Evolutionary conservation across 2,113 vertebrate genomes (phyloP).

Genomic region (Naja naja): DNA sequence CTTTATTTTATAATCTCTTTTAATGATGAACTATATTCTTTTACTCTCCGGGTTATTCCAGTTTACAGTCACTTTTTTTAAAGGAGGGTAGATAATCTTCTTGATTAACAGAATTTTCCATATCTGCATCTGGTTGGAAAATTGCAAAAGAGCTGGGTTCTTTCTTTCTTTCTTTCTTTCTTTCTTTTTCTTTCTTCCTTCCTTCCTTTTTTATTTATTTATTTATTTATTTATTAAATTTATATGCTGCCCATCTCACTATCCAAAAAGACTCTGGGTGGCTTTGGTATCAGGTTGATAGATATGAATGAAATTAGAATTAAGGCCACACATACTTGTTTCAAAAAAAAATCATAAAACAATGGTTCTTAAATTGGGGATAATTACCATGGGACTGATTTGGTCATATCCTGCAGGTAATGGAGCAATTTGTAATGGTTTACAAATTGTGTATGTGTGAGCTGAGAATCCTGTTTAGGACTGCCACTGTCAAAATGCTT

Average conservation of each 20-base stretch:
- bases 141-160: not conserved
- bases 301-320: not conserved
- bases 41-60: not conserved
- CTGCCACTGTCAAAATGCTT: not conserved
- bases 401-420: not conserved
- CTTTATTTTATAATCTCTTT: not conserved
- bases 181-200: no score
- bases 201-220: no score
- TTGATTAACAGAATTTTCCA: not conserved
- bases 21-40: not conserved
- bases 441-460: not conserved
- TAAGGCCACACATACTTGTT: slow-evolving; percentile 3
- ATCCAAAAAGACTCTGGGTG: not conserved
- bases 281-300: not conserved
- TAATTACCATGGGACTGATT: not conserved
- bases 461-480: not conserved
- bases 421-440: not conserved
- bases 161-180: not conserved
- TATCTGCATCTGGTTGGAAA: not conserved
- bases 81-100: not conserved
- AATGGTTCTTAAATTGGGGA: not conserved
- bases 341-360: not conserved
- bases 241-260: not conserved
- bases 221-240: not conserved
- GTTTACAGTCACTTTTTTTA: not conserved